phyloP scores from a whole-genome alignment of 2,888 invertebrate genomes.

The Coleophora deauratella region DNA sequence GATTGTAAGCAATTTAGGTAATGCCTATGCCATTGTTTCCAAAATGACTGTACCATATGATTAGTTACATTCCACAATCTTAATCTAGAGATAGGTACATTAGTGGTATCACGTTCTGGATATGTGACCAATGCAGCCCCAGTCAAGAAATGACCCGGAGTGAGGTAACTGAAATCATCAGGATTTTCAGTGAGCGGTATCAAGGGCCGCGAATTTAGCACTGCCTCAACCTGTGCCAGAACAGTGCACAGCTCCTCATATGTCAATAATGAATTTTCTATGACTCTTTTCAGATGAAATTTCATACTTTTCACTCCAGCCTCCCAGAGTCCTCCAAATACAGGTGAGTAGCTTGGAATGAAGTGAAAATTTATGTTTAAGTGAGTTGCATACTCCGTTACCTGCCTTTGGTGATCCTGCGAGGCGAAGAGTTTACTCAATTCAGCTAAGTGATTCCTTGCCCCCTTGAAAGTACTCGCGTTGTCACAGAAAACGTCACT shows the following conservation, averaged over 20 bases:
- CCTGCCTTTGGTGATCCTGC: too few relatives aligned
- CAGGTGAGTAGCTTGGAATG: too few relatives aligned
- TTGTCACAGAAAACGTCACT: slow-evolving; percentile 2
- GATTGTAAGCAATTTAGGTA: slow-evolving; percentile 8
- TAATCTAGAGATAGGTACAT: slow-evolving; percentile 2
- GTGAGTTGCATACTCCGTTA: too few relatives aligned
- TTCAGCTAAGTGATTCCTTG: too few relatives aligned
- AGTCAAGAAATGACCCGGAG: slow-evolving; percentile 4
- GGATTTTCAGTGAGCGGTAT: not conserved
- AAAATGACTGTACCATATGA: slow-evolving; percentile 4
- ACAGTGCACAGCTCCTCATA: not conserved
- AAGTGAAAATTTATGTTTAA: too few relatives aligned
- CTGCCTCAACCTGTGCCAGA: not conserved
- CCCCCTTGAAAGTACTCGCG: not conserved
- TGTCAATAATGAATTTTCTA: not conserved
- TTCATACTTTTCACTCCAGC: too few relatives aligned
- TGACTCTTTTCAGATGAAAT: not conserved
- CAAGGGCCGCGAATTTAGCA: not conserved
- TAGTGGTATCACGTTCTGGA: slow-evolving; percentile 2
- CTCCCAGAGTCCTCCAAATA: too few relatives aligned
- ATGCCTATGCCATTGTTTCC: slow-evolving; percentile 10
- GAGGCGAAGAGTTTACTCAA: too few relatives aligned
- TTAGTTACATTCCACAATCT: slow-evolving; percentile 5
- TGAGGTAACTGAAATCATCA: slow-evolving; percentile 1
- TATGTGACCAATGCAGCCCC: not conserved